Conservation (phyloP, 2,888 invertebrate species). For the Rhorus exstirpatorius region DNA sequence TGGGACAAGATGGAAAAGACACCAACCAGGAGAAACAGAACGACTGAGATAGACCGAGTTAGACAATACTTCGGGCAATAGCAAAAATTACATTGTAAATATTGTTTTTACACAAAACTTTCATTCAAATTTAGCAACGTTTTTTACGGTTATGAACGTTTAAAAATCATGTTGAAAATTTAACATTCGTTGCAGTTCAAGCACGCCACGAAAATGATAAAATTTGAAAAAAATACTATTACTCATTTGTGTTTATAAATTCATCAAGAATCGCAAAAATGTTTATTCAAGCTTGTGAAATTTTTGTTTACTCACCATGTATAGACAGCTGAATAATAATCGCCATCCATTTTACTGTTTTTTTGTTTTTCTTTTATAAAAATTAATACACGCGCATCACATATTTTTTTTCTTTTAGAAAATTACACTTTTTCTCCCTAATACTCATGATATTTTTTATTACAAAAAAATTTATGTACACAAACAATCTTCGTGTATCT, state of each 20-base stretch:
- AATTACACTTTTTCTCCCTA: neutral
- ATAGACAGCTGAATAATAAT: conserved; percentile 81
- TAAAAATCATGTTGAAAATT: too few relatives aligned
- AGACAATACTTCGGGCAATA: too few relatives aligned
- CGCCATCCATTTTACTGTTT: conserved; percentile 78
- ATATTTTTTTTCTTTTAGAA: neutral
- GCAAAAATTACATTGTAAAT: too few relatives aligned
- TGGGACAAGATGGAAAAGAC: too few relatives aligned
- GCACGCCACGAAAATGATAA: too few relatives aligned
- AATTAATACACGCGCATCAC: neutral
- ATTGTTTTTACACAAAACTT: too few relatives aligned
- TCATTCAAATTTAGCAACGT: too few relatives aligned
- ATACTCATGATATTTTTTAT: conserved; percentile 13
- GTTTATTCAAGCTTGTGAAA: conserved; percentile 4
- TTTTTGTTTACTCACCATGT: conserved; percentile 78
- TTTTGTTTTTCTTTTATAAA: conserved; percentile 21
- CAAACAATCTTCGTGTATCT: conserved; percentile 16
- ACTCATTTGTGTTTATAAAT: neutral
- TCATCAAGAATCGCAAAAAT: neutral
- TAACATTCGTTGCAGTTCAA: too few relatives aligned
- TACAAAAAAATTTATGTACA: conserved; percentile 1
- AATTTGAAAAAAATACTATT: neutral
- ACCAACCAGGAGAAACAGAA: too few relatives aligned
- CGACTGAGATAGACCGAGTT: too few relatives aligned
- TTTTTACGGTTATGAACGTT: too few relatives aligned